phyloP scores from a whole-genome alignment of 2,797 vertebrate species.

The Neolamprologus multifasciatus region DNA sequence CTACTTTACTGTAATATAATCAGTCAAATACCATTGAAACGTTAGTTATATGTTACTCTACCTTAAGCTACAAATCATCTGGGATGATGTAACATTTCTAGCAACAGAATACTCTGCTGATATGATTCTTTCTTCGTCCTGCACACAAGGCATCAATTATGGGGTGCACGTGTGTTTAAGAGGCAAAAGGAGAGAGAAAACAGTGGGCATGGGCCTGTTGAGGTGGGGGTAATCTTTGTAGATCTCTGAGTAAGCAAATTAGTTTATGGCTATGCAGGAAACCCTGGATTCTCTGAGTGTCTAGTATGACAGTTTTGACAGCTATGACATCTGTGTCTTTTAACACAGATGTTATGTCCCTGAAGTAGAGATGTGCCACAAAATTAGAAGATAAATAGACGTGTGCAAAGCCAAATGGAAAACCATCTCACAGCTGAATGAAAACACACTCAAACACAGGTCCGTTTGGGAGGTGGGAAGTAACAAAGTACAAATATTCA shows the following conservation, averaged over 20 bases:
- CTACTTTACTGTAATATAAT: background rate
- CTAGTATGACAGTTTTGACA: background rate
- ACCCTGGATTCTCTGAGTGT: background rate
- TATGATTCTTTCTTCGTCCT: background rate
- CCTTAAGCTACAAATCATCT: background rate
- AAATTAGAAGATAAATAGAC: background rate
- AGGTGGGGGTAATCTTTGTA: background rate
- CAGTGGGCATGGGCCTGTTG: background rate
- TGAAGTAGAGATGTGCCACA: background rate
- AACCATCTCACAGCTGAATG: background rate
- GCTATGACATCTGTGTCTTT: background rate
- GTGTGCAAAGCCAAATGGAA: background rate
- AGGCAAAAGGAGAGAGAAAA: background rate
- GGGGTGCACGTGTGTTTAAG: background rate
- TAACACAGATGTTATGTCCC: background rate
- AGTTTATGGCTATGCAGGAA: background rate
- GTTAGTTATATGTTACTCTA: background rate
- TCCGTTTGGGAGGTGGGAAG: background rate
- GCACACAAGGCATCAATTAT: background rate
- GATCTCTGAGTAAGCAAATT: background rate
- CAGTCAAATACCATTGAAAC: background rate
- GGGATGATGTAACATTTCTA: background rate
- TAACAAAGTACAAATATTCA: background rate
- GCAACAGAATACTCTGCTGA: background rate
- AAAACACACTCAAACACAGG: background rate